Evolutionary conservation across 2,888 invertebrate species (phyloP).

Genomic region (Synergus gifuensis): DNA sequence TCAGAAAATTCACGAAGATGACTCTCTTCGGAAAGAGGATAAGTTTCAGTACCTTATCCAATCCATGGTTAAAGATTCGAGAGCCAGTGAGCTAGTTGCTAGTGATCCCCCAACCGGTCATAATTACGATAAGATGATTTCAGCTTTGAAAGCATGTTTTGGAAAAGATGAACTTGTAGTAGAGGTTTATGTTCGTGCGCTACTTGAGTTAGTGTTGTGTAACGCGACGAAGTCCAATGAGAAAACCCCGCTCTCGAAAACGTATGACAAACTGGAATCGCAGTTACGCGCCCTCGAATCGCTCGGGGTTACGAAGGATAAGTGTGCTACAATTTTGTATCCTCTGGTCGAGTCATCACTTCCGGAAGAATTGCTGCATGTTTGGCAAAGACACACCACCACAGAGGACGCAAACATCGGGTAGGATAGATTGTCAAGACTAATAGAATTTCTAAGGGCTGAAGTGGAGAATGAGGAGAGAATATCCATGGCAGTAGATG

Average conservation of each 20-base stretch:
- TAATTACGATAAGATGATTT: not conserved
- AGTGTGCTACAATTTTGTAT: slow-evolving; percentile 53
- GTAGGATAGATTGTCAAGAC: not conserved
- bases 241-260: not conserved
- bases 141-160: not conserved
- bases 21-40: slow-evolving; percentile 32
- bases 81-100: not conserved
- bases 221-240: slow-evolving; percentile 40
- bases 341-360: slow-evolving; percentile 44
- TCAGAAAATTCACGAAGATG: slow-evolving; percentile 55
- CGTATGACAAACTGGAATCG: not conserved
- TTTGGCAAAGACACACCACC: not conserved
- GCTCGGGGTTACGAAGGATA: slow-evolving; percentile 52
- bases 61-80: not conserved
- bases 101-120: not conserved
- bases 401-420: not conserved
- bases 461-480: slow-evolving; percentile 18
- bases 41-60: slow-evolving; percentile 62
- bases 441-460: slow-evolving; percentile 9
- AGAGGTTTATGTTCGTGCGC: slow-evolving; percentile 63
- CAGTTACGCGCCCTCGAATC: not conserved
- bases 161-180: slow-evolving; percentile 61
- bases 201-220: slow-evolving; percentile 61
- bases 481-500: not conserved
- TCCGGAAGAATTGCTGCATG: slow-evolving; percentile 20